These are phyloP conservation scores for Apodemia zela DNA, from an alignment of 2,888 invertebrate species.

Conservation along the genomic window DNA sequence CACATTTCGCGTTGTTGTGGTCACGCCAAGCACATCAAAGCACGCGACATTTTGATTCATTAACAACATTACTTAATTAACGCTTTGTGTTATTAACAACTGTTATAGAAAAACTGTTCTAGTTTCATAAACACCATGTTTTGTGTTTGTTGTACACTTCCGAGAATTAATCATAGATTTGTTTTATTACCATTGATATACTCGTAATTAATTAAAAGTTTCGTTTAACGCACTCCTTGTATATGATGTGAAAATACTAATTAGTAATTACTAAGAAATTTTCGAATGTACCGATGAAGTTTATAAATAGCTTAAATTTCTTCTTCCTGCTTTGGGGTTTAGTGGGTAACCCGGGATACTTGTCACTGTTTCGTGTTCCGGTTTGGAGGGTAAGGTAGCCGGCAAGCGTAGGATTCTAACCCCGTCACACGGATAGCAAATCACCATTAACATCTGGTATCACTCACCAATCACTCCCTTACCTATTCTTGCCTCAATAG, in stretches of 20 bases:
- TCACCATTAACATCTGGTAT: no score
- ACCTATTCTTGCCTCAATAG: no score
- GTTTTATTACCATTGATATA: not conserved
- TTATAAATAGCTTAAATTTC: no score
- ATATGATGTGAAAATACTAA: not conserved
- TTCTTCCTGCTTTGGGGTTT: no score
- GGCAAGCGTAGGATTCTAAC: no score
- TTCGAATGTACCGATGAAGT: no score
- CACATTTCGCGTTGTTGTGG: conserved; percentile 33
- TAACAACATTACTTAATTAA: conserved; percentile 27
- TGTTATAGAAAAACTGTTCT: not conserved
- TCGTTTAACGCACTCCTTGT: not conserved
- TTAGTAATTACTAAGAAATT: no score
- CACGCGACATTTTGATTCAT: conserved; percentile 35
- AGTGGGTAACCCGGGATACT: no score
- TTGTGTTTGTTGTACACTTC: conserved; percentile 6
- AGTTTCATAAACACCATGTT: conserved; percentile 3
- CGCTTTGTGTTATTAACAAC: conserved; percentile 21
- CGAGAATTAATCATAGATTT: conserved; percentile 7
- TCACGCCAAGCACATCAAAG: conserved; percentile 34
- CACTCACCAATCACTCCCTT: no score
- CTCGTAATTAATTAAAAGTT: not conserved
- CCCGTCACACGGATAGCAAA: no score
- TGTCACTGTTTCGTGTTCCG: no score
- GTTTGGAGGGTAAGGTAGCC: no score